Evolutionary conservation across 2,797 vertebrate species (phyloP).

Genomic region (Acanthornis magna): DNA sequence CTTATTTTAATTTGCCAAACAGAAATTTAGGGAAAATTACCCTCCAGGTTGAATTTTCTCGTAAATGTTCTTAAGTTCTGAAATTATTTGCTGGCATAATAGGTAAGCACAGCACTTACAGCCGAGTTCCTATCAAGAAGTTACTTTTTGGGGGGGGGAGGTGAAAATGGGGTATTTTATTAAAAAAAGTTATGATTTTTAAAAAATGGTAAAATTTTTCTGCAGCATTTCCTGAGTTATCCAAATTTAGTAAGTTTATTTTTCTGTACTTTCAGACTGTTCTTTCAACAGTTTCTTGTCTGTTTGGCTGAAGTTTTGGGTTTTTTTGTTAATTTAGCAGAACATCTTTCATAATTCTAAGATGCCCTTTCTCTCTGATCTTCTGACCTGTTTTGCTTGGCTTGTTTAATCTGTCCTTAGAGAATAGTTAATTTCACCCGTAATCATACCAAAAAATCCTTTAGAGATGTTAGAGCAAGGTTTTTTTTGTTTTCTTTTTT

Average conservation of each 20-base stretch:
- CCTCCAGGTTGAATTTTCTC: conserved; percentile 46
- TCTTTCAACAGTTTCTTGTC: not conserved
- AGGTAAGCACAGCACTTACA: not conserved
- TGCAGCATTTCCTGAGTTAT: not conserved
- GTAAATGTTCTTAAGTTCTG: conserved; percentile 21
- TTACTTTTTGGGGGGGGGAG: accelerated
- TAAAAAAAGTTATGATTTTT: not conserved
- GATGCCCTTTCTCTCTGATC: not conserved
- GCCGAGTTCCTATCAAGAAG: not conserved
- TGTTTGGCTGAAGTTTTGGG: not conserved
- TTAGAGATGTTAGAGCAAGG: not conserved
- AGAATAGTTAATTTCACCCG: not conserved
- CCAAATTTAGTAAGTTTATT: not conserved
- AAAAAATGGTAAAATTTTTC: not conserved
- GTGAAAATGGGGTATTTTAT: accelerated
- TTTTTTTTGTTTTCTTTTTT: not conserved
- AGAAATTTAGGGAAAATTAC: conserved; percentile 58
- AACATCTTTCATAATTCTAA: not conserved
- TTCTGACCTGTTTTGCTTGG: not conserved
- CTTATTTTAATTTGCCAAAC: conserved; percentile 25
- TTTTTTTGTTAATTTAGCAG: not conserved
- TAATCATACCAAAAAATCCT: not conserved
- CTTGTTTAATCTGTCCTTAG: not conserved
- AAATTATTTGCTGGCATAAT: conserved; percentile 15
- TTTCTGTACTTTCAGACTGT: not conserved